Conservation (phyloP, 2,888 invertebrate genomes). For the Bombylius major region DNA sequence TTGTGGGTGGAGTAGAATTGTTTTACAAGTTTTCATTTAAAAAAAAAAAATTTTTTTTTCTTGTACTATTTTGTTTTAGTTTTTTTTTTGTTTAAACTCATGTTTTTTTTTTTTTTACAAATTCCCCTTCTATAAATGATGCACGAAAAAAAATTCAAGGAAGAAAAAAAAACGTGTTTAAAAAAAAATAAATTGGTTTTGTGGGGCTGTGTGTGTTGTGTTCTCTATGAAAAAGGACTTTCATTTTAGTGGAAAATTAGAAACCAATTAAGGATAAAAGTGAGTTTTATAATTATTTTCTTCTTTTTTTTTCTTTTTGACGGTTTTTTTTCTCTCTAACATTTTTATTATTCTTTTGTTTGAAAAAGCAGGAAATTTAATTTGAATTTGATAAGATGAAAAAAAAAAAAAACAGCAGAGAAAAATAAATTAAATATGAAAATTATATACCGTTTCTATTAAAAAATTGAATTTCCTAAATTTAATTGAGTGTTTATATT, state of each 20-base stretch:
- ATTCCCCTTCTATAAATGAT: too few species aligned
- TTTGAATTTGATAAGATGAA: neutral
- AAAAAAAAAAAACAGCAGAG: neutral
- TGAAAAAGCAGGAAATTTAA: neutral
- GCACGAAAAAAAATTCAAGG: too few species aligned
- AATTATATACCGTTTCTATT: too few species aligned
- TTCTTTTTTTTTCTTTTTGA: neutral
- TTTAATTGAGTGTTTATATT: too few species aligned
- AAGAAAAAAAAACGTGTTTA: neutral
- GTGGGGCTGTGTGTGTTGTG: too few species aligned
- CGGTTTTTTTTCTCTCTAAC: too few species aligned
- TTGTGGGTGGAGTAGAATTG: neutral
- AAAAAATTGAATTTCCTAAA: too few species aligned
- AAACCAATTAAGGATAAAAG: conserved; percentile 1
- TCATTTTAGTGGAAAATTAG: conserved; percentile 1
- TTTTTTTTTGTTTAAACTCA: too few species aligned
- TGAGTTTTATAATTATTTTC: neutral
- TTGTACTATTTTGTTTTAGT: too few species aligned
- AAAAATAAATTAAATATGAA: too few species aligned
- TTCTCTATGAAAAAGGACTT: neutral
- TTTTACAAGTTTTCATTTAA: neutral
- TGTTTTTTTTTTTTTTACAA: too few species aligned
- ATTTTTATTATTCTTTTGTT: too few species aligned
- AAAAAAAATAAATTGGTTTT: neutral
- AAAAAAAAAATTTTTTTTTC: neutral